Percentiles rank a stretch among this genome's conserved stretches.
Conservation (phyloP, 2,113 vertebrate genomes). For the Leucopternis melanops region DNA sequence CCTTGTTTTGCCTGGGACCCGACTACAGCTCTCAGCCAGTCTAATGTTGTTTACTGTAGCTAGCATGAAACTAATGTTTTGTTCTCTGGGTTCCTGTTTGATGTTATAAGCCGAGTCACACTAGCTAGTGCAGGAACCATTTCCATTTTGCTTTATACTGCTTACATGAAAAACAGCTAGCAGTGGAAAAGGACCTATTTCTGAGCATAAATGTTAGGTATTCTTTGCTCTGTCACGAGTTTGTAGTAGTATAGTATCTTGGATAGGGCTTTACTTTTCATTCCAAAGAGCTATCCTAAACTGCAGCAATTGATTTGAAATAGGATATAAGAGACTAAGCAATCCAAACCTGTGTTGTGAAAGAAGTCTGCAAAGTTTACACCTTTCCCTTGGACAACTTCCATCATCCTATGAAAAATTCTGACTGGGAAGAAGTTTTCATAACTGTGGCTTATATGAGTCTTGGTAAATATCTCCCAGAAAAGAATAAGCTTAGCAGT, state of each 20-base stretch:
- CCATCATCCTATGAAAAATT: not conserved
- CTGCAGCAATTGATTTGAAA: not conserved
- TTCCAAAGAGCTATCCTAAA: not conserved
- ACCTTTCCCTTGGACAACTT: not conserved
- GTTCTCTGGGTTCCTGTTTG: constrained; percentile 34
- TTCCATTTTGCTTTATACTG: constrained; percentile 37
- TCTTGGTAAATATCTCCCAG: not conserved
- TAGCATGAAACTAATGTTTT: constrained; percentile 48
- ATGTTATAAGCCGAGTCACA: constrained; percentile 41
- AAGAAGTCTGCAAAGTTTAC: not conserved
- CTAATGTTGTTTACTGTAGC: constrained; percentile 50
- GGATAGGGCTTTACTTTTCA: not conserved
- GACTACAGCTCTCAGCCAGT: constrained; percentile 4
- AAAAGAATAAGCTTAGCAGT: not conserved
- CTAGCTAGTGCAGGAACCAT: constrained; percentile 27
- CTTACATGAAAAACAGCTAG: constrained; percentile 7
- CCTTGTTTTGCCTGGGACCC: constrained; percentile 45
- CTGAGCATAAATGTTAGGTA: not conserved
- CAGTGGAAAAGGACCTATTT: not conserved
- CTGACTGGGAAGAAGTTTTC: not conserved
- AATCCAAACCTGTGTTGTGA: not conserved
- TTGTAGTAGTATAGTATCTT: not conserved
- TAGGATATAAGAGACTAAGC: not conserved
- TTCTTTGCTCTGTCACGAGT: not conserved
- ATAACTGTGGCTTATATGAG: not conserved